These are phyloP conservation scores for Cercopithecus mitis DNA, from an alignment of 2,797 vertebrate species.

Conservation along the genomic window DNA sequence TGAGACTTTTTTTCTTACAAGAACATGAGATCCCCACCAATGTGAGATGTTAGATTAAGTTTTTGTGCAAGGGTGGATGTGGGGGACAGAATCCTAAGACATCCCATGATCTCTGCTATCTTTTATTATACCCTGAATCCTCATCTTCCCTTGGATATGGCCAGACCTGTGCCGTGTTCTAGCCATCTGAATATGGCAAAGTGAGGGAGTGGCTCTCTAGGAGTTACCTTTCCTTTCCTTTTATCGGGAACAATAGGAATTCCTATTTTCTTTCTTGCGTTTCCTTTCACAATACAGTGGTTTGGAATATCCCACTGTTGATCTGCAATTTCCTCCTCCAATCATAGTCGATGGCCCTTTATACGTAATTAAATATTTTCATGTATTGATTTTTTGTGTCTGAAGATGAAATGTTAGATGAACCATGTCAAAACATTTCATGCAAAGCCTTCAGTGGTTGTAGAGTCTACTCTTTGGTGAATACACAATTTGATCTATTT, in stretches of 20 bases:
- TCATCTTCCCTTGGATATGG: no score
- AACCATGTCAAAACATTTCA: background rate
- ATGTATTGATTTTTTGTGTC: background rate
- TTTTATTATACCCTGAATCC: no score
- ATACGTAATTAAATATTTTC: background rate
- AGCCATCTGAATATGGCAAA: no score
- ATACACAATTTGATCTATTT: background rate
- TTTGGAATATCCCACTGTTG: background rate
- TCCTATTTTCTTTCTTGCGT: no score
- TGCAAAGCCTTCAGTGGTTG: background rate
- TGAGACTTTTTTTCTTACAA: background rate
- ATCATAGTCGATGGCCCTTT: background rate
- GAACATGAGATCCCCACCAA: background rate
- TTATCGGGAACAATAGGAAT: no score
- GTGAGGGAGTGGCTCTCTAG: no score
- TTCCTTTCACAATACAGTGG: background rate
- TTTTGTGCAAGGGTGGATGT: background rate
- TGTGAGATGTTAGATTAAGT: background rate
- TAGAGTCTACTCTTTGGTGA: background rate
- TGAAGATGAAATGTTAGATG: background rate
- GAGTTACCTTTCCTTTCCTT: no score
- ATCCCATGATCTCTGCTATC: rapidly evolving
- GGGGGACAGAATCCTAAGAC: no score
- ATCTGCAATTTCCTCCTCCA: background rate
- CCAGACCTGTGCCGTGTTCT: no score